Conservation (phyloP, 2,797 vertebrate species). For the Sebastes umbrosus region DNA sequence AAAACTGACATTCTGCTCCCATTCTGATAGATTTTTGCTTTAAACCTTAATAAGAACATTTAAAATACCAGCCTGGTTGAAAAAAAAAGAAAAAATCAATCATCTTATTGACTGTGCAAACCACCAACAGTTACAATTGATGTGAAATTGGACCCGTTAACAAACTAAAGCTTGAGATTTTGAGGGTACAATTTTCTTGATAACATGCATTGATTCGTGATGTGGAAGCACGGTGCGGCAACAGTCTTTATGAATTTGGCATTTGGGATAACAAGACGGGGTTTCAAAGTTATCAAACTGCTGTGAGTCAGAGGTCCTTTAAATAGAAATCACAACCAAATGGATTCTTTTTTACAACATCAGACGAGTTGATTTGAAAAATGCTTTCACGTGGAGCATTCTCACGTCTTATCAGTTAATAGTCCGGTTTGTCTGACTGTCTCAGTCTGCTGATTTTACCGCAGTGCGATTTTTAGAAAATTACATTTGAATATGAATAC, state of each 20-base stretch:
- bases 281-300: background rate
- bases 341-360: background rate
- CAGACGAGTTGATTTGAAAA: background rate
- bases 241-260: background rate
- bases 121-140: background rate
- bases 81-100: background rate
- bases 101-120: background rate
- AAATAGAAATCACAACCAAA: background rate
- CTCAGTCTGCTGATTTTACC: background rate
- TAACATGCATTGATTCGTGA: background rate
- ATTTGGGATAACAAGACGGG: background rate
- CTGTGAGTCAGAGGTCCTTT: background rate
- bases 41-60: slow-evolving; percentile 7
- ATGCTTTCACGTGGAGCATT: background rate
- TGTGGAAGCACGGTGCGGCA: background rate
- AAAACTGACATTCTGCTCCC: background rate
- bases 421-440: background rate
- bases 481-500: background rate
- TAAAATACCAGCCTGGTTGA: background rate
- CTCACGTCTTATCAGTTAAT: background rate
- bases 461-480: background rate
- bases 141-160: background rate
- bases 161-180: background rate
- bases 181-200: background rate
- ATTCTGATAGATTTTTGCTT: background rate